Evolutionary conservation across 2,888 invertebrate genomes (phyloP), one percentile per base, ranked within the genome.

Genomic region (Heliconius sara): DNA sequence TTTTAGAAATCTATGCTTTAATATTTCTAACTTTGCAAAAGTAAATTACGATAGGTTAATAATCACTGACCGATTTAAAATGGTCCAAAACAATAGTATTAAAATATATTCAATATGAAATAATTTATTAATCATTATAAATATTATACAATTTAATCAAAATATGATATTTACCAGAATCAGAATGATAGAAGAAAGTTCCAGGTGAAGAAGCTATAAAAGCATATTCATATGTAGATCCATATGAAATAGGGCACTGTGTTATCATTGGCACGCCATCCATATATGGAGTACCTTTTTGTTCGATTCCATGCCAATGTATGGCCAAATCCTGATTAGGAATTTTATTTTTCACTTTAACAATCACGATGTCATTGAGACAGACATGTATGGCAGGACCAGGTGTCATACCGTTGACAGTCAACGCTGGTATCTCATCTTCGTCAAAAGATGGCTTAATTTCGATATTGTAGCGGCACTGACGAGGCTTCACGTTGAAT

Each of bases 251-350:
- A 0, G 97, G 97, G 85, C 97, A 97, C 87, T 97, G 97, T 0
- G 97, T 97, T n/a, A 97, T 93, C 95, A 97, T 96, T 0, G 97
- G 97, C 6, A 96, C 97, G 2, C 97, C 97, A 84, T 97, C 97
- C 97, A 97, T 97, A 85, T 95, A 96, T 0, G 97, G 97, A 4
- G 97, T 96, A 47, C 96, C 96, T 85, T 95, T 91, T 89, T 96
- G 96, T 47, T 93, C 92, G 7, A 95, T 79, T 0, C 98, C 98
- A 86, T 97, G 97, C 97, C 98, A 98, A 88, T 98, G 98, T 16
- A 98, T 93, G 12, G 97, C 95, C 1, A 97, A 90, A 75, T 96
- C 96, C 86, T 97, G 96, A 43, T 96, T 96, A 0, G 96, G 96
- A 77, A 98, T 92, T 85, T 96, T 96, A 87, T 98, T 98, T 75